Evolutionary conservation across 2,888 invertebrate genomes (phyloP).

Genomic region (Aleiodes testaceus): DNA sequence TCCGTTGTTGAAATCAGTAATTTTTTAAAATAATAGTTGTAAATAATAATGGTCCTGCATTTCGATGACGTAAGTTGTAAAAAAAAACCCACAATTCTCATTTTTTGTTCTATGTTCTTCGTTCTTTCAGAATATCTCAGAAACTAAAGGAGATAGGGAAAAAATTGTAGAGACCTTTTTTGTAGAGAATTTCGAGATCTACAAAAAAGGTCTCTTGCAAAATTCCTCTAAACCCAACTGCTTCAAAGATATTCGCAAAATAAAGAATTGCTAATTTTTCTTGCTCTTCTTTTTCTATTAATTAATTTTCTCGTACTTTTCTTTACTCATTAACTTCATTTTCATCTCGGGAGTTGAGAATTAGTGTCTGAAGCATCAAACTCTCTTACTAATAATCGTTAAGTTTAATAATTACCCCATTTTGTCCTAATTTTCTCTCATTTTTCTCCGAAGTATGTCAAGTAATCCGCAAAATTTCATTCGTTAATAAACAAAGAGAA

Average conservation of each 20-base stretch:
- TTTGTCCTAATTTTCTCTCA: background rate
- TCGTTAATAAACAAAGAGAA: constrained; percentile 10
- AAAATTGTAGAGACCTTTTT: too few species aligned
- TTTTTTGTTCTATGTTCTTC: too few species aligned
- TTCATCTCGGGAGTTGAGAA: background rate
- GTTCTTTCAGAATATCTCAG: too few species aligned
- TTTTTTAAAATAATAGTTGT: background rate
- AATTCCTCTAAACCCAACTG: too few species aligned
- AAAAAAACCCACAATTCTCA: too few species aligned
- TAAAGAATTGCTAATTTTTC: too few species aligned
- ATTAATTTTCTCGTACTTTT: too few species aligned
- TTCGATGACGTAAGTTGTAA: background rate
- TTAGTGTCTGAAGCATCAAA: background rate
- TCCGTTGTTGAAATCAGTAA: constrained; percentile 3
- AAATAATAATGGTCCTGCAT: background rate
- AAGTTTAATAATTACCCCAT: constrained; percentile 5
- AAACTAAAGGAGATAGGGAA: too few species aligned
- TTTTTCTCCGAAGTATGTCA: constrained; percentile 11
- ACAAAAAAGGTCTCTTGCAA: too few species aligned
- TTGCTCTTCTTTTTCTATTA: too few species aligned
- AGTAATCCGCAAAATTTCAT: background rate
- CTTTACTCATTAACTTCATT: background rate
- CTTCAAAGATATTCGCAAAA: too few species aligned
- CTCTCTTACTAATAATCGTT: constrained; percentile 15
- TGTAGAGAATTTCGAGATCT: too few species aligned